Evolutionary conservation across 2,888 invertebrate species (phyloP).

Genomic region (Carterocephalus palaemon): DNA sequence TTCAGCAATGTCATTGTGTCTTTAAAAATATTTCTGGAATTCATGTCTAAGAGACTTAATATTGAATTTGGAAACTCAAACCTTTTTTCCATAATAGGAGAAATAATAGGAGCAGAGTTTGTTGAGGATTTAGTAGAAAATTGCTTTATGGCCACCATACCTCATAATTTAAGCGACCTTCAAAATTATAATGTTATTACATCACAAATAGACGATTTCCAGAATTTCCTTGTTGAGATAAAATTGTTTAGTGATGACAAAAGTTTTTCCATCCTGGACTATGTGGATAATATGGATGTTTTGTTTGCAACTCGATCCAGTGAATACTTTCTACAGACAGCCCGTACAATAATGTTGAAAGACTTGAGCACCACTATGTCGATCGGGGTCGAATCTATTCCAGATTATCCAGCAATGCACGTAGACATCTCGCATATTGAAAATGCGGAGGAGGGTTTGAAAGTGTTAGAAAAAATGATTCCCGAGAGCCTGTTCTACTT

Average conservation of each 20-base stretch:
- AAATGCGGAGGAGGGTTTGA: conserved; percentile 54
- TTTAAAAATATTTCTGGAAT: conserved; percentile 76
- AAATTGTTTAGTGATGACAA: conserved; percentile 76
- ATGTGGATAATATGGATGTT: conserved; percentile 85
- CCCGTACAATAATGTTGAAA: conserved; percentile 86
- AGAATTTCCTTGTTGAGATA: conserved; percentile 79
- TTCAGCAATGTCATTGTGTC: conserved; percentile 79
- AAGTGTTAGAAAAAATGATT: conserved; percentile 61
- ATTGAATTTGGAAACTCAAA: conserved; percentile 58
- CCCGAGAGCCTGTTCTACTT: conserved; percentile 71
- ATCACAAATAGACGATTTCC: conserved; percentile 81
- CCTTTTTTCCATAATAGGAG: conserved; percentile 78
- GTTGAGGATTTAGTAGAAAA: conserved; percentile 83
- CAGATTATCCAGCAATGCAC: conserved; percentile 37
- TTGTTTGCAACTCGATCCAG: conserved; percentile 88
- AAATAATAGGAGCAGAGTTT: conserved; percentile 78
- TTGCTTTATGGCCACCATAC: conserved; percentile 87
- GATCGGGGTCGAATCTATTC: conserved; percentile 71
- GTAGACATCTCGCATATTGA: conserved; percentile 14
- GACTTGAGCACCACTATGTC: conserved; percentile 87
- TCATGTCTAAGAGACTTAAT: conserved; percentile 78
- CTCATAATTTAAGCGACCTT: conserved; percentile 85
- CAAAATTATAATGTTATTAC: conserved; percentile 82
- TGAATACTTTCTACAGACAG: conserved; percentile 82
- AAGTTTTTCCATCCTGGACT: conserved; percentile 81